Base-by-base conservation (phyloP, 2,888 invertebrate species). In the Pheosia tremula region DNA sequence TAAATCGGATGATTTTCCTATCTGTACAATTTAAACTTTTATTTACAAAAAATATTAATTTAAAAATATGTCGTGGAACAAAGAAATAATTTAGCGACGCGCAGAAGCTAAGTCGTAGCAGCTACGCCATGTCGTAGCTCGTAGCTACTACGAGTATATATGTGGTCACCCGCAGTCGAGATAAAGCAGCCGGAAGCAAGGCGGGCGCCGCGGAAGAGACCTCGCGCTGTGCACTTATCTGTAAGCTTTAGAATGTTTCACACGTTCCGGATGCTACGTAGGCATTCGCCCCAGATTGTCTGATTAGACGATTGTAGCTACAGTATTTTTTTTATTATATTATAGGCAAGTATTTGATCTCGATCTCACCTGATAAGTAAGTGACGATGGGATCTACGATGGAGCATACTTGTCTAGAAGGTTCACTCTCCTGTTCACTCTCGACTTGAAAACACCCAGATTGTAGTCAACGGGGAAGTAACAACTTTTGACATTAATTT, bases 151-250 rank as follows among this genome's bases (percentile, higher is more conserved):
- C 47, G 57, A 58, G 54, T 47, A 49, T 55, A 55, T 58, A 64
- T 57, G 62, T 72, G 70, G 72, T 77, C 74, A 77, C 68, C 71
- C 72, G 75, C 74, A 63, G 64, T 67, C 56, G 74, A 82, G 83
- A 83, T 84, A 81, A 81, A 80, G 67, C 76, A 69, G 62, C 67
- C 80, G 82, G 83, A 84, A 75, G 82, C 74, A 72, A 72, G 67
- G 62, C 75, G 69, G 47, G 52, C 55, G 52, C 50, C n/a, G 54
- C 66, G 71, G 69, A 71, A 69, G 53, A 62, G 61, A 66, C 60
- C 59, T 59, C 62, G 59, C 47, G 50, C 61, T 43, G 66, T 50
- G 64, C 66, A 71, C 68, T 72, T 72, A 72, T 76, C 66, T 73
- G 62, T 67, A 77, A 73, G 73, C 73, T 61, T 50, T 50, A 50